Evolutionary conservation across 1,140 invertebrate genomes (phyloP), one percentile per base, ranked within the genome.

Genomic region (Neodiprion lecontei): DNA sequence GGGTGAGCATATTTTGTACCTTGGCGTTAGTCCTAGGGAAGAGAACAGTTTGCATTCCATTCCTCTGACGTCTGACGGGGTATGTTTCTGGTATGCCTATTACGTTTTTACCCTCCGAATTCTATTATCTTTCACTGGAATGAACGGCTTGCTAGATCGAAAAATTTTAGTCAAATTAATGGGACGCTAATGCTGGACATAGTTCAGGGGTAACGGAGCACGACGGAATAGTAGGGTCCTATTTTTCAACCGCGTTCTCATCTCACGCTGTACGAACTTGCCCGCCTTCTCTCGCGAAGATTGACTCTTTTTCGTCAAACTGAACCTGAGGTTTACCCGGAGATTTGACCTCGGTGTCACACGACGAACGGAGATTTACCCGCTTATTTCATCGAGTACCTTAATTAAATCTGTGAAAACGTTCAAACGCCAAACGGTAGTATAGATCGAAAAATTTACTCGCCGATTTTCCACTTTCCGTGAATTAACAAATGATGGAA

Each of bases 1-100:
- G 53, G 53, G n/a, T 17, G 53, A 61, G 11, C 53, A 17, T 17
- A 61, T 61, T 14, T 61, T 17, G 11, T 17, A 61, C 11, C 53
- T 61, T 9, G n/a, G 11, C 53, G 53, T 61, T 12, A 61, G n/a
- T 61, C 53, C n/a, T 17, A 17, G 11, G 53, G n/a, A 61, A 61
- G 53, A 61, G n/a, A 61, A 61, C 53, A 17, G 11, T 61, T 17
- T 17, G n/a, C 53, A 61, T 61, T 61, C 53, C 53, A 61, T 61
- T 17, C 53, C 11, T 61, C 53, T 61, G 53, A 61, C 53, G n/a
- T 61, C 53, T 61, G 53, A 61, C 53, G 53, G 4, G 53, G 53
- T 61, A 61, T 61, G 53, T 61, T 61, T 17, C n/a, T 61, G 53
- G 53, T 61, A 61, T 61, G 53, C 53, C 53, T 61, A 61, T 61